Evolutionary conservation across 2,113 vertebrate species (phyloP).

Genomic region (Zeus faber): DNA sequence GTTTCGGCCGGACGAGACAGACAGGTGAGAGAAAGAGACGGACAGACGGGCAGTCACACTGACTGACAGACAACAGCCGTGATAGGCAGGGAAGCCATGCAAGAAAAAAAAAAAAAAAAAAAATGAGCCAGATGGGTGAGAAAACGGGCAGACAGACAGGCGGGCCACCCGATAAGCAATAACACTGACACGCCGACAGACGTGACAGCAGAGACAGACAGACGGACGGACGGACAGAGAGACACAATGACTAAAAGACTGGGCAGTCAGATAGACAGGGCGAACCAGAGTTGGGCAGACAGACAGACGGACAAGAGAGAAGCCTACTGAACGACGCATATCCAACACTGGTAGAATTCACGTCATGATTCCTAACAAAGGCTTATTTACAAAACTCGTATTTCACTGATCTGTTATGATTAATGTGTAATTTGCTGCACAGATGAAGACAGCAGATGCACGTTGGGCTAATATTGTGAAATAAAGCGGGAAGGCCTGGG

Average conservation of each 20-base stretch:
- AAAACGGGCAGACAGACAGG: conserved; percentile 19
- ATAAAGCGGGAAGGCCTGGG: no score
- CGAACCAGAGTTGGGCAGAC: background rate
- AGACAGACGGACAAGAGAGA: background rate
- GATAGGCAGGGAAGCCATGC: conserved; percentile 28
- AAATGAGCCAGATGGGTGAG: background rate
- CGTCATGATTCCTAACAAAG: no score
- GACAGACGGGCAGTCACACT: background rate
- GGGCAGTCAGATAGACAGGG: background rate
- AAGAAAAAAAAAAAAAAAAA: conserved; percentile 31
- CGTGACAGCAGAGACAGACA: conserved; percentile 9
- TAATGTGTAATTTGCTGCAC: background rate
- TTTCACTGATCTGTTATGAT: no score
- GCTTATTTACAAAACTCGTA: no score
- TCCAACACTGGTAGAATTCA: background rate
- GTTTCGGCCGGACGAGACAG: conserved; percentile 21
- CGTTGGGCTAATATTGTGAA: no score
- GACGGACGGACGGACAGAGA: no score
- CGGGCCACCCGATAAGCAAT: background rate
- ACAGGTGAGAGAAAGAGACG: conserved; percentile 14
- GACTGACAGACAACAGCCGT: conserved; percentile 12
- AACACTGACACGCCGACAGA: conserved; percentile 17
- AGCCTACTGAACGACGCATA: background rate
- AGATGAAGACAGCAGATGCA: background rate
- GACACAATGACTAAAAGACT: no score